Conservation (phyloP, 1,140 invertebrate species). For the Plectrocnemia conspersa region DNA sequence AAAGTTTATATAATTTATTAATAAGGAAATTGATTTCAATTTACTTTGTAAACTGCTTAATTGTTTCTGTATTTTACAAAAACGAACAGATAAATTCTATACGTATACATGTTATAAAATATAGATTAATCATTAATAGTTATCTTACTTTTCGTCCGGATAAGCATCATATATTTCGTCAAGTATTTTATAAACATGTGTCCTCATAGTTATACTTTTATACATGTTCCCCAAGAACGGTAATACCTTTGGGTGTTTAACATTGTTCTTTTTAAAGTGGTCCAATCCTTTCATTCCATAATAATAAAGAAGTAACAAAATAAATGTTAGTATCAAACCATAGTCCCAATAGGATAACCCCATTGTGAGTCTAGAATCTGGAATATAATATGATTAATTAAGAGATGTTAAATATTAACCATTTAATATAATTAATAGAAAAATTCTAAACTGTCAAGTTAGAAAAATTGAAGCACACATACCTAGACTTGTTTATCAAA, state of each 20-base stretch:
- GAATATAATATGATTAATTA: no score
- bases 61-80: neutral
- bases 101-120: neutral
- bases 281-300: slow-evolving; percentile 10
- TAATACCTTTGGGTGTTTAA: slow-evolving; percentile 4
- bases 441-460: no score
- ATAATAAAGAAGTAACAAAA: neutral
- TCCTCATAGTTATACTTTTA: neutral
- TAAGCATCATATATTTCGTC: slow-evolving; percentile 7
- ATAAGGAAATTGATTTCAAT: no score
- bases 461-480: no score
- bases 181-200: neutral
- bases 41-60: no score
- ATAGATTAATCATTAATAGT: neutral
- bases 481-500: no score
- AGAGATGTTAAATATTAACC: no score
- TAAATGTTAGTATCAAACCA: neutral
- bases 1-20: no score
- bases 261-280: neutral
- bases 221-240: slow-evolving; percentile 6
- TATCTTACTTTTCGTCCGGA: slow-evolving; percentile 13
- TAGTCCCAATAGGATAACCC: neutral
- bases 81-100: neutral
- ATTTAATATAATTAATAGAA: no score
- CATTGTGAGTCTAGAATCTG: no score